Base-by-base conservation (phyloP, 2,888 invertebrate genomes). In the Holacanthella duospinosa region DNA sequence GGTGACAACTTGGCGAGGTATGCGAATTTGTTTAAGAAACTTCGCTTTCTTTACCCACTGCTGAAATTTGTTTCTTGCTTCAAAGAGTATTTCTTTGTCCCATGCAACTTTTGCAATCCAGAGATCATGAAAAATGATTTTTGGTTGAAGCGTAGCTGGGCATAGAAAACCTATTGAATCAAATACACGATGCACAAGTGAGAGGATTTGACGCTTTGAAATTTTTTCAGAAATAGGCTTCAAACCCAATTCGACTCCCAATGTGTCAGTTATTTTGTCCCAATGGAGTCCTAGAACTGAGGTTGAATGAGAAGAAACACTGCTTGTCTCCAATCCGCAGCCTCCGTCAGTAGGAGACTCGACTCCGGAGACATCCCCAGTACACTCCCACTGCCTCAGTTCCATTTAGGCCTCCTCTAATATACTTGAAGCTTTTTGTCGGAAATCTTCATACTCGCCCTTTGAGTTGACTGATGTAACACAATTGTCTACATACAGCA, bases 191-290 rank as follows among this genome's bases (percentile, higher is more conserved):
- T 61, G 53, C 1, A 57, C 60, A 19, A 43, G 4, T 3, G 60
- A 61, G 27, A 69, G 61, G 48, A 67, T 56, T 29, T 21, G 19
- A 43, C 66, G 59, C 54, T 67, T 69, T 16, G 67, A 63, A 2
- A 60, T 6, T 4, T 26, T 26, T 12, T 4, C 9, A 4, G 12
- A 9, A n/a, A n/a, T n/a, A n/a, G n/a, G n/a, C n/a, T n/a, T n/a
- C n/a, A n/a, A n/a, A n/a, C n/a, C n/a, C 26, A 16, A n/a, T 25
- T 55, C 55, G 12, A 26, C 25, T 4, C 48, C 16, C 4, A 48
- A 21, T 21, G 4, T 4, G 48, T 48, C 48, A 4, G 6, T 21
- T 21, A 16, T 21, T 21, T 48, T 48, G 12, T 48, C 48, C 48
- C 48, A 48, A 9, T 4, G 12, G 19, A n/a, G 4, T 9, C 48